phyloP scores from a whole-genome alignment of 1,140 invertebrate species.

The Solenopsis fugax region DNA sequence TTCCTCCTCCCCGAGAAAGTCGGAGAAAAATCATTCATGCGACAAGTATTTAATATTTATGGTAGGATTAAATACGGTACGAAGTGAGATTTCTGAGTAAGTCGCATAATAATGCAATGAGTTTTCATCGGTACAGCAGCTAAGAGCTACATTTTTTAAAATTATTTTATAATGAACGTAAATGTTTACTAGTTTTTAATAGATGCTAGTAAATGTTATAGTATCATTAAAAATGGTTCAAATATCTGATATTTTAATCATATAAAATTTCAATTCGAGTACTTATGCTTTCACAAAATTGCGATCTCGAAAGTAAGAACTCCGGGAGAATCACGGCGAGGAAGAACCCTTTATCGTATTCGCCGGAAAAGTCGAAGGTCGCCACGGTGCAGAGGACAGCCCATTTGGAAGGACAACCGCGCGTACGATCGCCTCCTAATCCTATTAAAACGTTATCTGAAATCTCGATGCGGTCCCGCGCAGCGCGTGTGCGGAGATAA shows the following conservation, averaged over 20 bases:
- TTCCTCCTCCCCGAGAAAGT: neutral
- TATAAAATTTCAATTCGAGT: neutral
- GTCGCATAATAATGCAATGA: neutral
- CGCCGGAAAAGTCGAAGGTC: conserved; percentile 29
- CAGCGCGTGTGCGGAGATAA: conserved; percentile 45
- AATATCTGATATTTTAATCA: neutral
- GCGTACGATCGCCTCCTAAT: conserved; percentile 43
- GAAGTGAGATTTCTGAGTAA: neutral
- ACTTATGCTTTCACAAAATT: neutral
- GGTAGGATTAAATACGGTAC: neutral
- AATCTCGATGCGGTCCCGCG: conserved; percentile 45
- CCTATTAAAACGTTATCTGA: conserved; percentile 62
- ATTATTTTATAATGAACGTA: neutral
- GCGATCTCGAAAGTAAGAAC: neutral
- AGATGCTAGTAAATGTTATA: neutral
- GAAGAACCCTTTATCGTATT: conserved; percentile 16
- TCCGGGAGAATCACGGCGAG: neutral
- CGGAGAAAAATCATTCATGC: neutral
- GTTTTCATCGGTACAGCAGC: neutral
- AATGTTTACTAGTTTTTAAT: neutral
- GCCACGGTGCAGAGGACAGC: conserved; percentile 19
- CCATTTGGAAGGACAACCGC: conserved; percentile 28
- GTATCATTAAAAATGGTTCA: neutral
- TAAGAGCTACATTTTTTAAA: neutral
- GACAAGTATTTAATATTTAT: conserved; percentile 29